These are phyloP conservation scores for Daboia siamensis DNA, from an alignment of 2,113 vertebrate species.

Conservation along the genomic window DNA sequence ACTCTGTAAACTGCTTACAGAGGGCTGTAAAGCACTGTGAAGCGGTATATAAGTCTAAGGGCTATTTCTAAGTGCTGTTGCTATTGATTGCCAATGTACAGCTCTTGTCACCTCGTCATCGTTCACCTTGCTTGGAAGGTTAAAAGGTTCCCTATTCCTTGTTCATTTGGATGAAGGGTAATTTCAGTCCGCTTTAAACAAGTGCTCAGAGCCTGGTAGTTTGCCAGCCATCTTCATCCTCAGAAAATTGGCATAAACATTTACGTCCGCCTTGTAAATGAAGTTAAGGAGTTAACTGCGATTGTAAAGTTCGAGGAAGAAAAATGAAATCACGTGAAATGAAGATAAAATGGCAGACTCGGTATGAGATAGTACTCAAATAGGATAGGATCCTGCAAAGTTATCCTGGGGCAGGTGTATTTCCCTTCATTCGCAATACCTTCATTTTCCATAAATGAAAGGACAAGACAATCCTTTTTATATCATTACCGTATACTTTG, in stretches of 20 bases:
- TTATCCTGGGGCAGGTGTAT: background rate
- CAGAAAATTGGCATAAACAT: background rate
- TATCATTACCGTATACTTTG: background rate
- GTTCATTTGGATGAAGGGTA: background rate
- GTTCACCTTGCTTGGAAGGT: background rate
- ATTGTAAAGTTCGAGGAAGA: background rate
- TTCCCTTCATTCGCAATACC: background rate
- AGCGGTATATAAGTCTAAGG: too few species aligned
- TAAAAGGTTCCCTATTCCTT: background rate
- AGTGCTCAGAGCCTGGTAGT: background rate
- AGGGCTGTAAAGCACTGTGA: too few species aligned
- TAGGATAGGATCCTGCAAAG: background rate
- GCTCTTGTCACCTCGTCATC: background rate
- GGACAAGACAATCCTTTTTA: background rate
- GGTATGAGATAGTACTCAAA: background rate
- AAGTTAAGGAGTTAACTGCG: background rate
- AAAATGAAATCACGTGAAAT: background rate
- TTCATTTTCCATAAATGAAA: background rate
- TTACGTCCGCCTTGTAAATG: background rate
- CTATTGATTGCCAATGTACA: background rate
- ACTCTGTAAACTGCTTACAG: too few species aligned
- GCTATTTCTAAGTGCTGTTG: too few species aligned
- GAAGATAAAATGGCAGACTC: background rate
- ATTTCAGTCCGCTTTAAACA: background rate
- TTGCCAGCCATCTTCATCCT: background rate